phyloP scores from a whole-genome alignment of 2,888 invertebrate genomes.

The Perithous albicinctus region DNA sequence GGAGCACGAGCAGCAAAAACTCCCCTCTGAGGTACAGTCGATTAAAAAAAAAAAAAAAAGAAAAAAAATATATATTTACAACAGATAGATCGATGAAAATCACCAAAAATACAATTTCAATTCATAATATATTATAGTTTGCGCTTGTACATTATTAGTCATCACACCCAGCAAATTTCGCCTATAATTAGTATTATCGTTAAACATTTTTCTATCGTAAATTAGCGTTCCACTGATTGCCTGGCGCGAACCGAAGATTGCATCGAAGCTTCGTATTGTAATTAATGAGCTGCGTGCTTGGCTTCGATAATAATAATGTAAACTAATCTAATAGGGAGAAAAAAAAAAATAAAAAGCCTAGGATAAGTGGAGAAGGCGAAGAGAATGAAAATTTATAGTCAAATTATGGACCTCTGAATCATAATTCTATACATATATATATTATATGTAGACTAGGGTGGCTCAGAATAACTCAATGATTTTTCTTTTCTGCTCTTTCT shows the following conservation, averaged over 20 bases:
- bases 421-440: too few relatives aligned
- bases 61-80: neutral
- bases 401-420: neutral
- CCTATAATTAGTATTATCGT: conserved; percentile 4
- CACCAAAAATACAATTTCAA: conserved; percentile 12
- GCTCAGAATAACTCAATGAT: too few relatives aligned
- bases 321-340: neutral
- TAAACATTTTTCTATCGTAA: conserved; percentile 1
- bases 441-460: too few relatives aligned
- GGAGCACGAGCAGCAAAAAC: conserved; percentile 75
- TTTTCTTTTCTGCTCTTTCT: too few relatives aligned
- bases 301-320: conserved; percentile 31
- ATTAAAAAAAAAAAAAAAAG: conserved; percentile 59
- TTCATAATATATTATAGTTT: conserved; percentile 29
- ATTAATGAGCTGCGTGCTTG: conserved; percentile 32
- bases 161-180: conserved; percentile 28
- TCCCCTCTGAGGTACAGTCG: conserved; percentile 75
- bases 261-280: conserved; percentile 35
- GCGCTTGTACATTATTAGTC: conserved; percentile 48
- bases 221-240: conserved; percentile 24
- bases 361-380: neutral
- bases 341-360: neutral
- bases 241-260: conserved; percentile 28
- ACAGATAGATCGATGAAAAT: conserved; percentile 39
- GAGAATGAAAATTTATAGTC: neutral